Base-by-base conservation (phyloP, 2,888 invertebrate species). In the Heliconius hortense region DNA sequence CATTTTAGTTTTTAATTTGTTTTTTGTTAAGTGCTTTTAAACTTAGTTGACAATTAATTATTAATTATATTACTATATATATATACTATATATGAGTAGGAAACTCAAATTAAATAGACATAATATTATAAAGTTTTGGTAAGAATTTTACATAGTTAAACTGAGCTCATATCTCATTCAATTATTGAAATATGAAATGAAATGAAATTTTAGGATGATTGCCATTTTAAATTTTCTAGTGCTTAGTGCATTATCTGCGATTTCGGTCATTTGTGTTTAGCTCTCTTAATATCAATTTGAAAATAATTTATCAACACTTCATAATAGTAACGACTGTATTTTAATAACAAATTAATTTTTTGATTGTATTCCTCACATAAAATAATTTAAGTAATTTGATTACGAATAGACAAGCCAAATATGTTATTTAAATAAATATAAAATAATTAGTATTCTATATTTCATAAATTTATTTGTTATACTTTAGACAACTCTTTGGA, bases 401-500 rank as follows among this genome's bases (percentile, higher is more conserved):
- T n/a, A n/a, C n/a, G 56, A 56, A 56, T 56, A 56, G 56, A n/a
- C 10, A 11, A 10, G 53, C 53, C 21, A 53, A 53, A 53, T 21
- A 21, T 53, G 21, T 28, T n/a, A n/a, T n/a, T 48, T 7, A 48
- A 48, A 48, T 48, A 48, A 18, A 7, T 48, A 48, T 48, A 18
- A 18, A 48, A 48, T 21, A 48, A 48, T 48, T 7, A 48, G 48
- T 48, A 21, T 48, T 48, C 21, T 7, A 18, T 18, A 43, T 43
- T 43, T 43, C 13, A 48, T 48, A 48, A 48, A 48, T 48, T 48
- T 24, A n/a, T 63, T 26, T 59, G 24, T 10, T 31, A 31, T 26
- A 18, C 62, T 62, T 48, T 18, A 94, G 94, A 94, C 79, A 96
- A 96, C 83, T 96, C 96, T 10, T 90, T 99, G 82, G 98, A 98